Conservation (phyloP, 2,113 vertebrate species). For the Falcunculus frontatus region DNA sequence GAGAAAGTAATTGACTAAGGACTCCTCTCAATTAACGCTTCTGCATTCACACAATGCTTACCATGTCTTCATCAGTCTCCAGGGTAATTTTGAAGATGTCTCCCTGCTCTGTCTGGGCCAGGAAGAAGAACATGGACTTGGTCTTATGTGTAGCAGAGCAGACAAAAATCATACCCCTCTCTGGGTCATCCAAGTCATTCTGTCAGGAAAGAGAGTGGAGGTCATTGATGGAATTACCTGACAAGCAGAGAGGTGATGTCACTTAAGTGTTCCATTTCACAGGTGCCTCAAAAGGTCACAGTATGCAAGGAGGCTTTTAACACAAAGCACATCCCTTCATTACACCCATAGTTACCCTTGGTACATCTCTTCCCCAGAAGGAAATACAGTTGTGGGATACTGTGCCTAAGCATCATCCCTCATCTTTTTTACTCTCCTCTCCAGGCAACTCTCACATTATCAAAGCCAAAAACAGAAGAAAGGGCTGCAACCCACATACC, state of each 20-base stretch:
- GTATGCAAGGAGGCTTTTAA: background rate
- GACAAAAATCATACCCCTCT: slow-evolving; percentile 98
- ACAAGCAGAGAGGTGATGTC: background rate
- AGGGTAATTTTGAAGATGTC: slow-evolving; percentile 98
- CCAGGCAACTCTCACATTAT: background rate
- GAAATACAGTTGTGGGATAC: background rate
- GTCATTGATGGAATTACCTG: background rate
- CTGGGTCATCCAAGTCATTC: slow-evolving; percentile 98
- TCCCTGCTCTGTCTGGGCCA: slow-evolving; percentile 97
- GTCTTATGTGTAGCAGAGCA: slow-evolving; percentile 99
- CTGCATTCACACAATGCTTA: slow-evolving; percentile 46
- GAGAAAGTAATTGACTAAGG: background rate
- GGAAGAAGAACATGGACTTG: slow-evolving; percentile 99
- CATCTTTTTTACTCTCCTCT: background rate
- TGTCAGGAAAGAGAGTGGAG: slow-evolving; percentile 31
- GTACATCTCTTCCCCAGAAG: background rate
- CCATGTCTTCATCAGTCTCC: slow-evolving; percentile 99
- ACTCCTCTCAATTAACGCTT: background rate
- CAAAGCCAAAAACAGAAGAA: background rate
- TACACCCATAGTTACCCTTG: fast-evolving
- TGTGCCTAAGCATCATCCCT: background rate
- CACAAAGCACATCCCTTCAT: fast-evolving
- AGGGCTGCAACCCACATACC: background rate
- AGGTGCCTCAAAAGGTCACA: background rate
- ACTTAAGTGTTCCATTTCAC: background rate